Evolutionary conservation across 23 tunicate species (phyloP).

Genomic region (Oikopleura dioica): DNA sequence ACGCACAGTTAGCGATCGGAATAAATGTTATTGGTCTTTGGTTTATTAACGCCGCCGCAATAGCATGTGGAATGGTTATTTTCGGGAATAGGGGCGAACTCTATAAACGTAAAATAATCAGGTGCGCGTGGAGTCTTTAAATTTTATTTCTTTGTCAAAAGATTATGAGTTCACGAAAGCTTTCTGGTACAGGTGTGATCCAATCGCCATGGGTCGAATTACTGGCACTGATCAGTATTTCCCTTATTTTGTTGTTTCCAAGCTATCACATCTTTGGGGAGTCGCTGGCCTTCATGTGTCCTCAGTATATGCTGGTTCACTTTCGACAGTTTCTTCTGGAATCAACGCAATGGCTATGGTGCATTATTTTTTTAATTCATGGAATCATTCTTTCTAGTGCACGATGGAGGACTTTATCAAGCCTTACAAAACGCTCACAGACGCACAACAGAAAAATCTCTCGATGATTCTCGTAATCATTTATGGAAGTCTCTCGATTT

Average conservation of each 20-base stretch:
- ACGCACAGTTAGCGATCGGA: constrained; percentile 38
- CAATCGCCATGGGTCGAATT: constrained; percentile 22
- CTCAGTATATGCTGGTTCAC: constrained; percentile 35
- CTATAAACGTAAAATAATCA: too few species aligned
- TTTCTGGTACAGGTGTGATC: constrained; percentile 37
- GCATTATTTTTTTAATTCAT: too few species aligned
- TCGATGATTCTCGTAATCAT: constrained; percentile 17
- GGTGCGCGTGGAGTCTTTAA: too few species aligned
- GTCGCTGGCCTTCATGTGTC: constrained; percentile 40
- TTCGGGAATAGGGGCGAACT: too few species aligned
- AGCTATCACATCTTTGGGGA: constrained; percentile 34
- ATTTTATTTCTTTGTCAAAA: too few species aligned
- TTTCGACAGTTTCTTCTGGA: constrained; percentile 31
- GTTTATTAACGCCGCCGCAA: constrained; percentile 22
- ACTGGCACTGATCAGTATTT: constrained; percentile 40
- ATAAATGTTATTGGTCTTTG: constrained; percentile 25
- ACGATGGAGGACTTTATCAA: constrained; percentile 40
- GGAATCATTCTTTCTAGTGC: too few species aligned
- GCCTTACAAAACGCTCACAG: constrained; percentile 19
- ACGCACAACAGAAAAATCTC: neutral
- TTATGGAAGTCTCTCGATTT: constrained; percentile 23
- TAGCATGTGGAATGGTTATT: constrained; percentile 22
- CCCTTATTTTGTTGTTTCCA: constrained; percentile 30
- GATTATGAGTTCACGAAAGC: too few species aligned
- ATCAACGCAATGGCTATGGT: constrained; percentile 34